These are phyloP conservation scores for Thyatira batis DNA, from an alignment of 2,888 invertebrate genomes.

Conservation along the genomic window DNA sequence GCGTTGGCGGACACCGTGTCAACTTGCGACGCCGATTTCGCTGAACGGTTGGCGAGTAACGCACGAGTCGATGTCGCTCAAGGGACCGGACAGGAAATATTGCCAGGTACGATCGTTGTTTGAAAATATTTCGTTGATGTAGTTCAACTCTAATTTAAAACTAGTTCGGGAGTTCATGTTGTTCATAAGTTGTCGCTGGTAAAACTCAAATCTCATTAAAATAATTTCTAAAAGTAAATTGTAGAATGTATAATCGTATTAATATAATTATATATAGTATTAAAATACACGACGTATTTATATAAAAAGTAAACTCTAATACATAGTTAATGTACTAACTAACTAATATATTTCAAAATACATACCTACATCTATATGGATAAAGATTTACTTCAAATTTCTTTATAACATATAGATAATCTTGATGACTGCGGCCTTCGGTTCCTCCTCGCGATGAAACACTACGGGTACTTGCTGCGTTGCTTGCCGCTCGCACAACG, in stretches of 20 bases:
- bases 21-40: conserved; percentile 94
- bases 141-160: no score
- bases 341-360: no score
- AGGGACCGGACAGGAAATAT: conserved; percentile 55
- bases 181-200: no score
- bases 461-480: conserved; percentile 96
- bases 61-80: conserved; percentile 56
- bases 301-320: no score
- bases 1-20: conserved; percentile 99
- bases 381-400: not conserved
- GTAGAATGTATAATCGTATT: no score
- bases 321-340: no score
- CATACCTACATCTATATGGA: no score
- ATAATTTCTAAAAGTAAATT: no score
- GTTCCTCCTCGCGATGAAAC: conserved; percentile 98
- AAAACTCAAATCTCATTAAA: no score
- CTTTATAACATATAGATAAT: conserved; percentile 85
- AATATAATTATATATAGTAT: no score
- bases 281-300: not conserved
- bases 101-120: conserved; percentile 55
- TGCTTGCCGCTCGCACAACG: conserved; percentile 96
- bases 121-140: not conserved
- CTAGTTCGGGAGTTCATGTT: no score
- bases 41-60: conserved; percentile 87
- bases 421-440: conserved; percentile 98